Percentiles rank a stretch among this genome's conserved stretches.
Evolutionary conservation across 2,113 vertebrate genomes (phyloP).

Genomic region (Mohoua ochrocephala): DNA sequence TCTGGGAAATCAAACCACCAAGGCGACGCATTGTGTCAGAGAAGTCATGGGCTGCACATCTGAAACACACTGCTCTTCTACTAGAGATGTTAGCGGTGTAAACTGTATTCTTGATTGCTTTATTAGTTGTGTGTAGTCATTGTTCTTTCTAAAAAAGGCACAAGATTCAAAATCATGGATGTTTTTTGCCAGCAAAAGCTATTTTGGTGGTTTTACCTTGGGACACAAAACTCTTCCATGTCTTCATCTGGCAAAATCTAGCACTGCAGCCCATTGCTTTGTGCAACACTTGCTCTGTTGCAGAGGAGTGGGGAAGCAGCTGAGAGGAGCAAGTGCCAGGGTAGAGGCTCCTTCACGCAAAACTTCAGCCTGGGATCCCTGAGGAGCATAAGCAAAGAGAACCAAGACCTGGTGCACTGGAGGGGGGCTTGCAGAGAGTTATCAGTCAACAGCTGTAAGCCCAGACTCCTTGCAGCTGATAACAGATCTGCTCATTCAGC

Average conservation of each 20-base stretch:
- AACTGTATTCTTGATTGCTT: neutral
- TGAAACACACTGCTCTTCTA: neutral
- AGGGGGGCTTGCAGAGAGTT: neutral
- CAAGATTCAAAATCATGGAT: neutral
- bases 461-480: constrained; percentile 14
- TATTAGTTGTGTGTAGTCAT: neutral
- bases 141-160: neutral
- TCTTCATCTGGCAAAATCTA: neutral
- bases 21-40: rapidly evolving
- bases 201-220: neutral
- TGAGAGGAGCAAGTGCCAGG: neutral
- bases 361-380: neutral
- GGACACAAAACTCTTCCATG: neutral
- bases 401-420: neutral
- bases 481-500: constrained; percentile 52
- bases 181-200: neutral
- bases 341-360: neutral
- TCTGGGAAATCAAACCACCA: neutral
- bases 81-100: neutral
- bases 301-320: rapidly evolving
- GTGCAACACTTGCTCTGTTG: rapidly evolving
- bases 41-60: neutral
- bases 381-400: neutral
- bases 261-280: neutral
- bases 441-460: constrained; percentile 30